These are phyloP conservation scores for Pica pica DNA, from an alignment of 2,113 vertebrate species.

Conservation along the genomic window DNA sequence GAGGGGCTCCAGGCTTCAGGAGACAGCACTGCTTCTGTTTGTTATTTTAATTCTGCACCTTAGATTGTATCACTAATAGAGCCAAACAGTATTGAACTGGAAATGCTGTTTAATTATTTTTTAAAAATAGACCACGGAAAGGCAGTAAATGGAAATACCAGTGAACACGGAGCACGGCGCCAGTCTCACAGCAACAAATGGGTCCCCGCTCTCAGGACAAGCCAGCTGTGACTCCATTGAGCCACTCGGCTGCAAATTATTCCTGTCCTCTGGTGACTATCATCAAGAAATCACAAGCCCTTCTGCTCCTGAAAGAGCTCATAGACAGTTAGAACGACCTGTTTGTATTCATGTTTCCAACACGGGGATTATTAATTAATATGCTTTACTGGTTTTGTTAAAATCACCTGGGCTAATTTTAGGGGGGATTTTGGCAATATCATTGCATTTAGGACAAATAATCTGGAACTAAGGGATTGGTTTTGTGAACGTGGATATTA, in stretches of 20 bases:
- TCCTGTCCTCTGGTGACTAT: background rate
- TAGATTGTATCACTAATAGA: background rate
- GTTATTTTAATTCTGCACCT: background rate
- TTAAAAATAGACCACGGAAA: background rate
- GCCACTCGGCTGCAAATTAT: background rate
- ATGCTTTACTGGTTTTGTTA: background rate
- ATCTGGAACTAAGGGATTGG: background rate
- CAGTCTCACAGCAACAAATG: background rate
- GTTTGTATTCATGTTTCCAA: background rate
- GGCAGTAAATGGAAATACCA: background rate
- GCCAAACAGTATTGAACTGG: background rate
- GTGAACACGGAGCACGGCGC: rapidly evolving
- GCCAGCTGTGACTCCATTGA: background rate
- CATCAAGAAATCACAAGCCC: background rate
- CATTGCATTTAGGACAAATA: background rate
- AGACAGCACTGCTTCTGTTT: rapidly evolving
- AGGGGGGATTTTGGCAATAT: background rate
- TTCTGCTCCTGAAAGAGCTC: background rate
- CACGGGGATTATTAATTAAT: background rate
- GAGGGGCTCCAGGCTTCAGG: background rate
- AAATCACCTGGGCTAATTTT: slow-evolving; percentile 11
- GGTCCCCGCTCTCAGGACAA: background rate
- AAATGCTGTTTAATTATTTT: background rate
- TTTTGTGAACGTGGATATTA: background rate
- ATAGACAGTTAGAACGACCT: background rate